A percentile compares a stretch with the other conserved stretches of the same genome.
Conservation (phyloP, 2,113 vertebrate genomes). For the Natator depressus region DNA sequence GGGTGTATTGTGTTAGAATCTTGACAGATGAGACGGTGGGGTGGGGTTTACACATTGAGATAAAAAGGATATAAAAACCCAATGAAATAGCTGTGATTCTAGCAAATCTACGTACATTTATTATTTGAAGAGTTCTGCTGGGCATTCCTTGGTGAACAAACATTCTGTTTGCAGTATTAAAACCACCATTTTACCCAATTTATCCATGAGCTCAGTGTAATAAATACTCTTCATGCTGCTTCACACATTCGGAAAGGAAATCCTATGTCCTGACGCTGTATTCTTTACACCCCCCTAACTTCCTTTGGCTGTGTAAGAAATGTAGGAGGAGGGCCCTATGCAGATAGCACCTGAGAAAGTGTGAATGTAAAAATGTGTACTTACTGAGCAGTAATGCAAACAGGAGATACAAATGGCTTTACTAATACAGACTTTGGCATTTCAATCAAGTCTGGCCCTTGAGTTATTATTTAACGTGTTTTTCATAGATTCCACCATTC, state of each 20-base stretch:
- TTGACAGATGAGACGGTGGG: background rate
- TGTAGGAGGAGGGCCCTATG: background rate
- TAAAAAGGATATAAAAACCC: background rate
- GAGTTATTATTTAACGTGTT: background rate
- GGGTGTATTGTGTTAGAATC: background rate
- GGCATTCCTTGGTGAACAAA: background rate
- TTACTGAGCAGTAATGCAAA: no score
- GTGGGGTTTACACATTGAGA: background rate
- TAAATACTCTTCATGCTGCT: background rate
- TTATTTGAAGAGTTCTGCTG: background rate
- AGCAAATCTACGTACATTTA: background rate
- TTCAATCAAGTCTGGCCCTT: background rate
- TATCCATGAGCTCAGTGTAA: background rate
- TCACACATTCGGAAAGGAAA: fast-evolving
- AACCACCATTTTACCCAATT: fast-evolving
- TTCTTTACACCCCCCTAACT: background rate
- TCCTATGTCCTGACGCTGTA: fast-evolving
- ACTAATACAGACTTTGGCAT: background rate
- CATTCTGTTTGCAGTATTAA: fast-evolving
- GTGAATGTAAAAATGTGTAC: background rate
- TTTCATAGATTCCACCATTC: background rate
- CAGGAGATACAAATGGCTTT: background rate
- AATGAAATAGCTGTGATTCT: background rate
- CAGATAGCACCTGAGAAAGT: background rate
- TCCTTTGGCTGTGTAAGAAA: background rate